Percentiles rank a stretch among this genome's conserved stretches.
Conservation (phyloP, 2,113 vertebrate genomes). For the Chaenocephalus aceratus region DNA sequence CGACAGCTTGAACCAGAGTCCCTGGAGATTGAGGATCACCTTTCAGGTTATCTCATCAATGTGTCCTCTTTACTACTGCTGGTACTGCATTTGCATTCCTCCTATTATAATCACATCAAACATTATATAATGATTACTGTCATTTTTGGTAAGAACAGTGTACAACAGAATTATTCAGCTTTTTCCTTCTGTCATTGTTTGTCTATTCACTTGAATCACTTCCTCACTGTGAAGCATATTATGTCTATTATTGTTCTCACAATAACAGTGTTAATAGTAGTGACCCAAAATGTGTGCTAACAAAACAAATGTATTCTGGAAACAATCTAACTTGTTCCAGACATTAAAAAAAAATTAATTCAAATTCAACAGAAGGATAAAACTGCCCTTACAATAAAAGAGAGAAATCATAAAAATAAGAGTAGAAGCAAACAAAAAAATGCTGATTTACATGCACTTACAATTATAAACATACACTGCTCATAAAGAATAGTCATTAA, state of each 20-base stretch:
- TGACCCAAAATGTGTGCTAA: not conserved
- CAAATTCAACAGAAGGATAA: not conserved
- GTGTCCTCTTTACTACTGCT: conserved; percentile 93
- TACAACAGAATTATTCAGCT: not conserved
- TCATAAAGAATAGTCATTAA: too few relatives aligned
- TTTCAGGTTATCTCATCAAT: conserved; percentile 92
- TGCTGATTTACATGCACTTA: not conserved
- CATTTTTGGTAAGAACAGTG: not conserved
- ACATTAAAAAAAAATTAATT: not conserved
- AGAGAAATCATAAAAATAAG: not conserved
- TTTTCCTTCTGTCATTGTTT: not conserved
- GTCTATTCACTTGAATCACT: not conserved
- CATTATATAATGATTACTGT: not conserved
- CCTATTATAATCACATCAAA: not conserved
- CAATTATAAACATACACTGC: not conserved
- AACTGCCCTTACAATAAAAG: not conserved
- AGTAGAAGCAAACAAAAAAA: not conserved
- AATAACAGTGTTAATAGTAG: not conserved
- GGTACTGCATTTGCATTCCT: conserved; percentile 78
- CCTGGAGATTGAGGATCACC: conserved; percentile 91
- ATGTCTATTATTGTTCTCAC: not conserved
- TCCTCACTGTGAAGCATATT: not conserved
- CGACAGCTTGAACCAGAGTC: conserved; percentile 87
- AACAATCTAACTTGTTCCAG: not conserved
- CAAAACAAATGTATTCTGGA: not conserved